Percentiles rank a stretch among this genome's conserved stretches.
Evolutionary conservation across 2,113 vertebrate species (phyloP).

Genomic region (Leucopsar rothschildi): DNA sequence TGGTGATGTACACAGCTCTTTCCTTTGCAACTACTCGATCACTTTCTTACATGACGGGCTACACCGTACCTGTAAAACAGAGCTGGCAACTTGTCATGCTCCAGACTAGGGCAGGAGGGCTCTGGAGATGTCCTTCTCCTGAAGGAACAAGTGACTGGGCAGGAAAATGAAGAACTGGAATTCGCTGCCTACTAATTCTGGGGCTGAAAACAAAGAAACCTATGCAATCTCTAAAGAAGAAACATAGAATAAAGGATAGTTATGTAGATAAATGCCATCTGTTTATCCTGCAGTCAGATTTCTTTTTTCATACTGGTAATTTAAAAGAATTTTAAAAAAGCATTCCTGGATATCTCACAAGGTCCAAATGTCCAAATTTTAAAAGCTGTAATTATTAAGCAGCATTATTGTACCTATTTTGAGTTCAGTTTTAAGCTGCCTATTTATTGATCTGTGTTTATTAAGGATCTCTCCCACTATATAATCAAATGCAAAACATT

Average conservation of each 20-base stretch:
- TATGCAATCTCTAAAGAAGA: neutral
- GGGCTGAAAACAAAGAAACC: neutral
- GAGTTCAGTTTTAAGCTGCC: no score
- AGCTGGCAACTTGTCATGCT: neutral
- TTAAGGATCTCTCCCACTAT: rapidly evolving
- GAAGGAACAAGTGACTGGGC: rapidly evolving
- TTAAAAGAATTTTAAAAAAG: neutral
- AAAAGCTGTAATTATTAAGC: neutral
- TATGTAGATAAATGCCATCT: neutral
- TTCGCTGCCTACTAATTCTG: neutral
- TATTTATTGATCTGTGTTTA: neutral
- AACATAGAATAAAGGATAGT: neutral
- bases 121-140: neutral
- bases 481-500: neutral
- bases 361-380: neutral
- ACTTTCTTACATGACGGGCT: rapidly evolving
- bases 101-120: neutral
- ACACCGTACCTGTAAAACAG: neutral
- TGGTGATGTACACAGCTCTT: neutral
- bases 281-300: neutral
- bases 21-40: neutral
- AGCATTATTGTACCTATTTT: neutral
- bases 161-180: neutral
- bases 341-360: neutral
- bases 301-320: neutral